Evolutionary conservation across 2,113 vertebrate genomes (phyloP), one percentile per base, ranked within the genome.

Genomic region (Loxodonta africana): DNA sequence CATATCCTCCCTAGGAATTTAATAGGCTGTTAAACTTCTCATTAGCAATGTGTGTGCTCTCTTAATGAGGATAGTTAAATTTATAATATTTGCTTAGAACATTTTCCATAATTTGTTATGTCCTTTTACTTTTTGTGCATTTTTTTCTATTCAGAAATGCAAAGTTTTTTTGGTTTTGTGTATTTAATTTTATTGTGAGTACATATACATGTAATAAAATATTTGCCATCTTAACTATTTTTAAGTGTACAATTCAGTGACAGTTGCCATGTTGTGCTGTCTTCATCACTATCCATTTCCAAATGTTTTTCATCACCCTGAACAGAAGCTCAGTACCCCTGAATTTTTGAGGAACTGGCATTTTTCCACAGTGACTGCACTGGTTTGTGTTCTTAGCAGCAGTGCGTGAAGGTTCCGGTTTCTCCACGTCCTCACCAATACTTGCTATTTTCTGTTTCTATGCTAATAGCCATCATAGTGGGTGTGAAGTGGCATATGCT

Each of bases 91-190:
- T 60, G 65, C 21, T 78, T 46, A 76, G 67, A 2, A 83, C 67
- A 80, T 37, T 80, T 80, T 73, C 44, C 6, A 1, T 44, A 73
- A 63, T 73, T 21, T 73, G 1, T 71, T 85, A 30, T 73, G 10
- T 71, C n/a, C 44, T 85, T 85, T 93, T 53, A 53, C 28, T 63
- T 96, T 73, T 51, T 0, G 0, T 14, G 53, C 26, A 0, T 80
- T 93, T 85, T 63, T 53, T 33, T 71, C 20, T 80, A 44, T 93
- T 96, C 26, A 93, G 53, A 85, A 73, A 93, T 30, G 17, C 53
- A 71, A 53, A 80, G 9, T 44, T 90, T 89, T 74, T 62, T 62
- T 53, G 6, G 60, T 62, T 62, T 62, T 62, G 18, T 62, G 60
- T 62, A 62, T 23, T 62, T 62, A 62, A 20, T 62, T 62, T 62